phyloP scores from a whole-genome alignment of 2,888 invertebrate genomes.

The Hermaeophaga mercurialis region DNA sequence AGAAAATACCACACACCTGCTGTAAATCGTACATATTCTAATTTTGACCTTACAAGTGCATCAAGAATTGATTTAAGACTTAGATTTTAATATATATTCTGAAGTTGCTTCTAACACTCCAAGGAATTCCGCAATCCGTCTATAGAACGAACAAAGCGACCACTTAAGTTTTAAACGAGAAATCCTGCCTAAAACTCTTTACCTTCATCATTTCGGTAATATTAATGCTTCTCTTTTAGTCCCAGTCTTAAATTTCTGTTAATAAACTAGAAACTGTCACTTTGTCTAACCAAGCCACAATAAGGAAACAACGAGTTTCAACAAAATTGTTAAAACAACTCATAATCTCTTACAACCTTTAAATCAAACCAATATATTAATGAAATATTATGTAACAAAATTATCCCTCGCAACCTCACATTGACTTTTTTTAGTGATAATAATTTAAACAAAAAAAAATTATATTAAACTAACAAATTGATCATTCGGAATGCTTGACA shows the following conservation, averaged over 20 bases:
- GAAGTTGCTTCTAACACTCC: neutral
- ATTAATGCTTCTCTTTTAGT: too few relatives aligned
- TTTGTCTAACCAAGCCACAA: too few relatives aligned
- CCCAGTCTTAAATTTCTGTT: too few relatives aligned
- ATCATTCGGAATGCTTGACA: too few relatives aligned
- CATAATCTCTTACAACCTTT: too few relatives aligned
- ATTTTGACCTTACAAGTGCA: constrained; percentile 3
- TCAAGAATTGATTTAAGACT: constrained; percentile 2
- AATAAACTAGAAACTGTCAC: too few relatives aligned
- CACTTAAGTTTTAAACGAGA: neutral
- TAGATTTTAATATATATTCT: neutral
- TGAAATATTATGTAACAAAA: too few relatives aligned
- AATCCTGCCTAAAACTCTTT: neutral
- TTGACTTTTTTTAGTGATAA: too few relatives aligned
- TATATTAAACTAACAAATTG: too few relatives aligned
- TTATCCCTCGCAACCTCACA: too few relatives aligned
- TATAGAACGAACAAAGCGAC: neutral
- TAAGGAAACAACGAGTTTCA: neutral
- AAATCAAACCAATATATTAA: too few relatives aligned
- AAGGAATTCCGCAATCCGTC: neutral
- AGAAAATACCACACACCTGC: neutral
- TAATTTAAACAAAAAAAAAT: too few relatives aligned
- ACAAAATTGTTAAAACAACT: neutral
- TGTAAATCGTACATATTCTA: constrained; percentile 1
- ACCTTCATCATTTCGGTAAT: neutral